A percentile compares a stretch with the other conserved stretches of the same genome.
These are phyloP conservation scores for Pluvialis apricaria DNA, from an alignment of 2,113 vertebrate species.

Conservation along the genomic window DNA sequence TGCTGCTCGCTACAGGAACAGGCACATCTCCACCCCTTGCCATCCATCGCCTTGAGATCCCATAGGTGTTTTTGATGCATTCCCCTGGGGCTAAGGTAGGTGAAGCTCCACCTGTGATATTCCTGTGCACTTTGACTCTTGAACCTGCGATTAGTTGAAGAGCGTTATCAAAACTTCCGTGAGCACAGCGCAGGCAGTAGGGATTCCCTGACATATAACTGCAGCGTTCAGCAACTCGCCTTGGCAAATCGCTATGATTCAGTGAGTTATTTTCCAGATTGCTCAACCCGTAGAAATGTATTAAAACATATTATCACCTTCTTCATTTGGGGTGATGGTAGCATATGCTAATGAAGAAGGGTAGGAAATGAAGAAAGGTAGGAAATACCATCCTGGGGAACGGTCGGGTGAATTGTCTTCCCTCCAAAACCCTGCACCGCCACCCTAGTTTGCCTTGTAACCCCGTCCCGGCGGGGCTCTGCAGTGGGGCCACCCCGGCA, in stretches of 20 bases:
- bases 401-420: not conserved
- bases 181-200: not conserved
- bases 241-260: not conserved
- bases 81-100: not conserved
- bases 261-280: not conserved
- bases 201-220: not conserved
- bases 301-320: not conserved
- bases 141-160: not conserved
- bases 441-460: not conserved
- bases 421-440: not conserved
- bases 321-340: not conserved
- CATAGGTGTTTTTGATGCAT: not conserved
- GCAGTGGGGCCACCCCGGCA: not conserved
- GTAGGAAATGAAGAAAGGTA: not conserved
- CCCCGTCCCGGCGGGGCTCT: not conserved
- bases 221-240: not conserved
- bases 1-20: not conserved
- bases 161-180: not conserved
- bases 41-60: not conserved
- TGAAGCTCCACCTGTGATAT: not conserved
- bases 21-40: not conserved
- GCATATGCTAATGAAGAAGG: not conserved
- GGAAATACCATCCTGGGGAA: not conserved
- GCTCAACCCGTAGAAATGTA: not conserved
- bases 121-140: not conserved